Evolutionary conservation across 2,113 vertebrate species (phyloP), one percentile per base, ranked within the genome.

Genomic region (Siniperca chuatsi): DNA sequence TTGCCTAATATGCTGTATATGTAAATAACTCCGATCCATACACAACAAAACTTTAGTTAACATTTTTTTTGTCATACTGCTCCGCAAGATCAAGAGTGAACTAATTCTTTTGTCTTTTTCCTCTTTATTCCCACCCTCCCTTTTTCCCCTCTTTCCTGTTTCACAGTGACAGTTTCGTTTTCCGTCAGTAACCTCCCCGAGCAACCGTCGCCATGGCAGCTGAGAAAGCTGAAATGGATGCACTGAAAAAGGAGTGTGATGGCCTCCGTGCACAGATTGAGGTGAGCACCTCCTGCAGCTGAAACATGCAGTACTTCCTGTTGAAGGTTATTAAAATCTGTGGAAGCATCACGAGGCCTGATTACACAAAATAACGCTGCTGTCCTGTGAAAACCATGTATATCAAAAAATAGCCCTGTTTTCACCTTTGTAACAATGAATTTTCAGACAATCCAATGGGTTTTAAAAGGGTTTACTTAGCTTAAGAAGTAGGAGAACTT

Each of bases 181-280:
- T 46, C 54, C 50, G 48, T 84, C 83, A 58, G 81, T 93, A 86
- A 95, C 72, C 74, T 74, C 89, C 61, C 58, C 33, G 2, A 62
- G 42, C 61, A 84, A 81, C 80, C 57, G 85, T 89, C 70, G 66
- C 88, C 91, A 96, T 96, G 96, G 96, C 94, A 91, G 89, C 93
- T 85, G 94, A 95, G 79, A 95, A 95, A 84, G 94, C 94, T 88
- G 95, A 96, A 90, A 92, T 96, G 52, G 96, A 96, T 23, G 71
- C 82, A 1, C 89, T 96, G 93, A 95, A 95, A 91, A 96, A 96
- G 92, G 96, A 96, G 90, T 95, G 92, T 10, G 94, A 96, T 37
- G 84, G 85, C 81, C 92, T 96, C 68, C 96, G 95, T 67, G 78
- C 92, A 68, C 82, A 96, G 87, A 96, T 96, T 57, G 95, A 95